Base-by-base conservation (phyloP, 1,140 invertebrate genomes). In the Mercenaria mercenaria region DNA sequence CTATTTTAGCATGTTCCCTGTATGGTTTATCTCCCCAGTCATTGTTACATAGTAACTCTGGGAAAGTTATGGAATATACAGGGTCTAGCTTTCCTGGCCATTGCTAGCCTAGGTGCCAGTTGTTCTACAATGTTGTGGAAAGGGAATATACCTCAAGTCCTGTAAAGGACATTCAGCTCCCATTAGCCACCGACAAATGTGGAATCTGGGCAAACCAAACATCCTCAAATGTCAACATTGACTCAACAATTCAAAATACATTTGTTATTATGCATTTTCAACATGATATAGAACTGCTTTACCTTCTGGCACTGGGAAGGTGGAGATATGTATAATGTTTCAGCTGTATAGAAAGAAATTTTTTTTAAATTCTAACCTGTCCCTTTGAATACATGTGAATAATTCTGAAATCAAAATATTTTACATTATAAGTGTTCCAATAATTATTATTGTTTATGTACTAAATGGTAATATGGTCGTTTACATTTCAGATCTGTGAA, bases 41-140 rank as follows among this genome's bases (percentile, higher is more conserved):
- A 50, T 34, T 37, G 86, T 67, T 72, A 69, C 74, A 79, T 43
- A 88, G 86, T 47, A 72, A 79, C 86, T 88, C 52, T 88, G 61
- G 76, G 86, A 88, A 88, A 72, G 86, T 88, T 80, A 79, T 88
- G 86, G 86, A 88, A 88, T 88, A 88, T 88, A 88, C 86, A 88
- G 86, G 85, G 61, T 80, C 86, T 80, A 88, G 86, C 86, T 18
- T n/a, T 50, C 77, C 47, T n/a, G 34, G 34, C n/a, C 56, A 61
- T 52, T 69, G 13, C 69, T 74, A n/a, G n/a, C 34, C 64, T 56
- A 34, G 47, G 15, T 32, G 41, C 76, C 59, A 80, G 77, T 88
- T 88, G 29, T 37, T 88, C 86, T 88, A 37, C 86, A 88, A 88
- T 88, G 86, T 88, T 64, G 86, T 88, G 86, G 86, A 80, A 88